Conservation (phyloP, 2,888 invertebrate genomes). For the Norana najaformis region DNA sequence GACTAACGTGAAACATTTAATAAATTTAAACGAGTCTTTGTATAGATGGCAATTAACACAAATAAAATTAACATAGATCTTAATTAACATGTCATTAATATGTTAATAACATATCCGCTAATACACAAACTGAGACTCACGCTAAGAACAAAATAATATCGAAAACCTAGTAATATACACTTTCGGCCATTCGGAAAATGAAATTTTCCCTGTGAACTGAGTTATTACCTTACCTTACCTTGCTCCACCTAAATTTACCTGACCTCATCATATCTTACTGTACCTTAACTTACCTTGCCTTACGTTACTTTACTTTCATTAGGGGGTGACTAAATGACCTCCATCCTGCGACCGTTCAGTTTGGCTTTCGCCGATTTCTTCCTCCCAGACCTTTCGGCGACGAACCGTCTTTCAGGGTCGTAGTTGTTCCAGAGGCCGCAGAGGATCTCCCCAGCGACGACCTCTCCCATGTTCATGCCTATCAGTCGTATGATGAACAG, state of each 20-base stretch:
- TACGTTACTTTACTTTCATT: not conserved
- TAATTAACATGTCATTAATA: not conserved
- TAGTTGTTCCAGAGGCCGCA: slow-evolving; percentile 52
- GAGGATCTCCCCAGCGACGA: slow-evolving; percentile 49
- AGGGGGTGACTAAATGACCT: slow-evolving; percentile 41
- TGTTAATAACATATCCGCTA: not conserved
- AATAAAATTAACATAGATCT: too few species aligned
- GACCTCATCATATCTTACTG: too few species aligned
- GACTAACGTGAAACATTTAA: too few species aligned
- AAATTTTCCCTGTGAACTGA: not conserved
- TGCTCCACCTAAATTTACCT: too few species aligned
- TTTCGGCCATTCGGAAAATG: not conserved
- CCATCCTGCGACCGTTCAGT: slow-evolving; percentile 43
- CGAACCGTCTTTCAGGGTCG: slow-evolving; percentile 47
- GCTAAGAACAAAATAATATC: not conserved
- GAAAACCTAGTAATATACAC: not conserved
- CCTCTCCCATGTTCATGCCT: slow-evolving; percentile 50
- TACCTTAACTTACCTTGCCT: not conserved
- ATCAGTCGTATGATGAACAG: slow-evolving; percentile 49
- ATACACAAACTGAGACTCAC: not conserved
- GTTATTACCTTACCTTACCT: not conserved
- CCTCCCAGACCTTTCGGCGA: slow-evolving; percentile 47
- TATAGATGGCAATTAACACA: too few species aligned
- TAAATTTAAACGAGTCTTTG: too few species aligned
- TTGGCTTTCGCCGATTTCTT: slow-evolving; percentile 38